These are phyloP conservation scores for Lagopus muta DNA, from an alignment of 2,113 vertebrate species.

Conservation along the genomic window DNA sequence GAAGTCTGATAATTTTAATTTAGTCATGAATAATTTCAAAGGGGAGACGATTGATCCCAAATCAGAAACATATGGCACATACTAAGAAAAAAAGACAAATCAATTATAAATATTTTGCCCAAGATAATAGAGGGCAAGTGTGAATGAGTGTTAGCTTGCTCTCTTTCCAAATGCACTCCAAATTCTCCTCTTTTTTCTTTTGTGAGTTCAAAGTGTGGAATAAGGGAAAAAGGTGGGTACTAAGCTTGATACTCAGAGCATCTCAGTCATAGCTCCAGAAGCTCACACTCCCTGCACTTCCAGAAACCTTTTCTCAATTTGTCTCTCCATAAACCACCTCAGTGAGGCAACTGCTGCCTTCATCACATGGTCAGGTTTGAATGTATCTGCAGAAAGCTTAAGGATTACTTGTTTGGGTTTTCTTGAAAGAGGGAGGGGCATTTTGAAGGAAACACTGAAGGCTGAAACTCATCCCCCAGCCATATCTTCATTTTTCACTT, in stretches of 20 bases:
- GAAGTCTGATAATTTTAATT: neutral
- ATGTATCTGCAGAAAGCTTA: neutral
- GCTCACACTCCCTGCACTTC: neutral
- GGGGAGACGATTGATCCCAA: neutral
- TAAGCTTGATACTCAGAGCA: neutral
- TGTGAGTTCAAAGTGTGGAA: neutral
- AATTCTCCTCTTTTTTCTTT: neutral
- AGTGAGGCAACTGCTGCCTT: neutral
- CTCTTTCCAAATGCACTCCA: neutral
- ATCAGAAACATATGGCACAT: neutral
- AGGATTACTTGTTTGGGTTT: neutral
- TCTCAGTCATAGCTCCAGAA: neutral
- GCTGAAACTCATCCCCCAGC: neutral
- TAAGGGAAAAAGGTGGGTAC: neutral
- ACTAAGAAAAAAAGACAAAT: neutral
- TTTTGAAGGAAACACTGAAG: neutral
- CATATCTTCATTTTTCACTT: neutral
- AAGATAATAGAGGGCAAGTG: neutral
- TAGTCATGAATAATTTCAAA: neutral
- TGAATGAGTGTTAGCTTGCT: neutral
- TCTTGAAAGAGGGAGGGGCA: neutral
- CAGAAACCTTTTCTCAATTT: neutral
- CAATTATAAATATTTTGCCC: neutral
- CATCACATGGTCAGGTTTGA: neutral
- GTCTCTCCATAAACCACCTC: rapidly evolving